Percentiles rank a stretch among this genome's conserved stretches.
Conservation (phyloP, 2,113 vertebrate species). For the Turdus rufiventris region DNA sequence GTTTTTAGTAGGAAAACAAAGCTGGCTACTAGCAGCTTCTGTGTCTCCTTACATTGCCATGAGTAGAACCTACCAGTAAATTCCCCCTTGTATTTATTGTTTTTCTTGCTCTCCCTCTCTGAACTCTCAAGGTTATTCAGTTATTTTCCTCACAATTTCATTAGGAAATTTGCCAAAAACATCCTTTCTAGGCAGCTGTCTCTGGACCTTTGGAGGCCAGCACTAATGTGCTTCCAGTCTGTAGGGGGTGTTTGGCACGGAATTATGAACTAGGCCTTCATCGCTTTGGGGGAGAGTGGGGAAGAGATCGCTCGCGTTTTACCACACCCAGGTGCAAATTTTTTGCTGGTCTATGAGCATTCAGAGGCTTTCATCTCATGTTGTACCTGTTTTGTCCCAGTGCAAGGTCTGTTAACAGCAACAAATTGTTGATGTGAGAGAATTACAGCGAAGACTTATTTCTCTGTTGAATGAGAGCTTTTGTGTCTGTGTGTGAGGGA, state of each 20-base stretch:
- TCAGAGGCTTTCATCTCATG: constrained; percentile 4
- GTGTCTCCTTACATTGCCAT: background rate
- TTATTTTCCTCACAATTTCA: constrained; percentile 74
- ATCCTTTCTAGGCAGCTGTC: constrained; percentile 75
- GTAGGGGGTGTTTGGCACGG: constrained; percentile 54
- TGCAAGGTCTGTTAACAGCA: background rate
- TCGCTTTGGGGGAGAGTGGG: background rate
- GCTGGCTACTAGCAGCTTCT: background rate
- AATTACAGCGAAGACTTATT: background rate
- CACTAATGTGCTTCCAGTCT: constrained; percentile 64
- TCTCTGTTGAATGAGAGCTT: background rate
- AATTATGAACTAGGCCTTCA: constrained; percentile 46
- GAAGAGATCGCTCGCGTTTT: background rate
- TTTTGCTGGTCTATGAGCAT: background rate
- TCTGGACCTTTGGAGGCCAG: constrained; percentile 72
- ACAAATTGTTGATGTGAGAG: background rate
- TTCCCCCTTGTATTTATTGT: constrained; percentile 21
- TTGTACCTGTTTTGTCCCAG: constrained; percentile 29
- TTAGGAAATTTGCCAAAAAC: constrained; percentile 78
- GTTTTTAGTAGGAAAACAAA: background rate
- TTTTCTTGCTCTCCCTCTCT: constrained; percentile 66
- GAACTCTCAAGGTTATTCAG: constrained; percentile 75
- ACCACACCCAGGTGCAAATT: constrained; percentile 18
- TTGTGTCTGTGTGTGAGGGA: background rate
- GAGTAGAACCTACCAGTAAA: constrained; percentile 40